Percentiles rank a stretch among this genome's conserved stretches.
These are phyloP conservation scores for Andrena hattorfiana DNA, from an alignment of 2,888 invertebrate genomes.

Conservation along the genomic window DNA sequence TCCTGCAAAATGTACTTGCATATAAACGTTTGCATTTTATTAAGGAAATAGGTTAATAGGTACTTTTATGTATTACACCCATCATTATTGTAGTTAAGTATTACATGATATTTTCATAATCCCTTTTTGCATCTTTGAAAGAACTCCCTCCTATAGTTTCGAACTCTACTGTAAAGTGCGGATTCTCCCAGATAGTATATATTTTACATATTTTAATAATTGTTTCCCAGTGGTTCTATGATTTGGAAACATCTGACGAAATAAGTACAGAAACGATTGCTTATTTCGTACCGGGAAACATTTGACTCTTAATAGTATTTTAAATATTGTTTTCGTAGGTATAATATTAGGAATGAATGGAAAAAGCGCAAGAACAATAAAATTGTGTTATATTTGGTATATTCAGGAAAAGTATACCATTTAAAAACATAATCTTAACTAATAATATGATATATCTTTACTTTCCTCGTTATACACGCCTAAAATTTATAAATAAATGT, in stretches of 20 bases:
- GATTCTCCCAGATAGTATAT: conserved; percentile 15
- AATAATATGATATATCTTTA: conserved; percentile 19
- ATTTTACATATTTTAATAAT: conserved; percentile 36
- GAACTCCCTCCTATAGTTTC: conserved; percentile 17
- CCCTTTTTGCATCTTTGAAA: conserved; percentile 21
- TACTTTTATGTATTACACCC: conserved; percentile 7
- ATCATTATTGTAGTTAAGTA: conserved; percentile 17
- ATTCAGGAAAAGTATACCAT: conserved; percentile 19
- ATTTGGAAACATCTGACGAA: conserved; percentile 11
- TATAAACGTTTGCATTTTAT: conserved; percentile 44
- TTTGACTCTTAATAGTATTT: conserved; percentile 17
- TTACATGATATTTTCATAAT: conserved; percentile 14
- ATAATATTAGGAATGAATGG: conserved; percentile 32
- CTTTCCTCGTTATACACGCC: conserved; percentile 28
- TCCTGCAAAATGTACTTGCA: conserved; percentile 41
- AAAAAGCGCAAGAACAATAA: conserved; percentile 35
- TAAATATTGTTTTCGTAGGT: conserved; percentile 20
- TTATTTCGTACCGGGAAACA: not conserved
- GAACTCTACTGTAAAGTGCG: not conserved
- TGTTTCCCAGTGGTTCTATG: conserved; percentile 29
- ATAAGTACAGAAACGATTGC: not conserved
- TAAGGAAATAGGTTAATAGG: not conserved
- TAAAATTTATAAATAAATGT: conserved; percentile 66
- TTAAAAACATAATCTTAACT: conserved; percentile 21
- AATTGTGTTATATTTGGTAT: conserved; percentile 28